Evolutionary conservation across 1,140 invertebrate species (phyloP), one percentile per base, ranked within the genome.

Genomic region (Sinonovacula constricta): DNA sequence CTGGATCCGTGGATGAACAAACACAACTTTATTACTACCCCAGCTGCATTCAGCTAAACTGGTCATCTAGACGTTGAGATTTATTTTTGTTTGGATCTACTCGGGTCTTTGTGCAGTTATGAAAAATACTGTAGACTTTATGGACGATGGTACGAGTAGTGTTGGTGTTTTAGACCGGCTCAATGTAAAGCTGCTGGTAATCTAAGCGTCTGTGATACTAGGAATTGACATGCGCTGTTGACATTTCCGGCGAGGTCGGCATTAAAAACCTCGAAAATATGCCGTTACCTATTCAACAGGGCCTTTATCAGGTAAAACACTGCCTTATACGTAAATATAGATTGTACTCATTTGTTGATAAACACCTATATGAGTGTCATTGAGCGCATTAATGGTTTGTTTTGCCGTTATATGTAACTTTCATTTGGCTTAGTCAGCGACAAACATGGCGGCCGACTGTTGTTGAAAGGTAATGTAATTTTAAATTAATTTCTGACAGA

Each of bases 261-360:
- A 45, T 7, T 45, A 45, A 63, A 56, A n/a, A n/a, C n/a, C n/a
- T 36, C 60, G 79, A 68, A 78, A 84, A 78, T 79, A 87, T 87
- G 86, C 86, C 86, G 60, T 80, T 87, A 67, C 81, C 83, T 59
- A 83, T 86, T 70, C 86, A 87, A 67, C 85, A 83, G 75, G 85
- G 85, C 57, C 62, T 86, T 59, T 85, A 85, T 71, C 86, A 87
- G 82, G 86, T 86, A 78, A 33, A 62, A 18, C 18, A 18, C 24
- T 10, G 24, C 31, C 15, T 39, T 30, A 5, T 14, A n/a, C n/a
- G n/a, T n/a, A n/a, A n/a, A n/a, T n/a, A n/a, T 49, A 33, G 18
- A 28, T 18, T 59, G 18, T 28, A 15, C 45, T 12, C 18, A 2
- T 28, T 67, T 28, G 1, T 31, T 2, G 14, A 15, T 28, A 67